These are phyloP conservation scores for Bolborhynchus lineola DNA, from an alignment of 2,113 vertebrate species.

Conservation along the genomic window DNA sequence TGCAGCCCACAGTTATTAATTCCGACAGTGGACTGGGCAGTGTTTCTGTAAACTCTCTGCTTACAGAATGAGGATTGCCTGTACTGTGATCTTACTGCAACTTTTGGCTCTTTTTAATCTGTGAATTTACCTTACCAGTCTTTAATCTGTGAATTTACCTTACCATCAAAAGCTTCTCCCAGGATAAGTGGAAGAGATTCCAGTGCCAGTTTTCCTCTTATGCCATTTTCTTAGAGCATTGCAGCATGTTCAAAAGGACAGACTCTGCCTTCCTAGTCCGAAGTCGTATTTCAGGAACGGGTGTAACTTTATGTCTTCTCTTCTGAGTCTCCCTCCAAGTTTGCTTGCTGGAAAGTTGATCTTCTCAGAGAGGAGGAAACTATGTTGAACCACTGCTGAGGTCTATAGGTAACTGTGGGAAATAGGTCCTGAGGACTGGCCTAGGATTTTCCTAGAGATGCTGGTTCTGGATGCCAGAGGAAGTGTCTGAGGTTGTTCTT, in stretches of 20 bases:
- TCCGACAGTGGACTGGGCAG: not conserved
- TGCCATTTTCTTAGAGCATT: not conserved
- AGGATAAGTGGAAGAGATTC: not conserved
- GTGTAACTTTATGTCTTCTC: not conserved
- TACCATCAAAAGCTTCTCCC: not conserved
- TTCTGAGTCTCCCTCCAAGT: not conserved
- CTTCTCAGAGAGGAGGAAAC: not conserved
- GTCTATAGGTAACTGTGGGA: not conserved
- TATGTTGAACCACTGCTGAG: not conserved
- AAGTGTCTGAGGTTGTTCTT: not conserved
- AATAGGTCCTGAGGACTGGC: not conserved
- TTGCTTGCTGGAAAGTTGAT: not conserved
- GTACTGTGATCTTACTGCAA: not conserved
- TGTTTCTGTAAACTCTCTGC: not conserved
- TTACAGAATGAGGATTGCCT: not conserved
- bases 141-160: not conserved
- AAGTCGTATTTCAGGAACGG: not conserved
- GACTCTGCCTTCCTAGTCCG: not conserved
- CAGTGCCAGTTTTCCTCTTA: not conserved
- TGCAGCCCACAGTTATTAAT: not conserved
- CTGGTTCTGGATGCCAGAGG: not conserved
- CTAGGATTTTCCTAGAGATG: not conserved
- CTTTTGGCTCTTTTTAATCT: not conserved
- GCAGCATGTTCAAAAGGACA: not conserved
- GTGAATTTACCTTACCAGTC: not conserved